Evolutionary conservation across 2,797 vertebrate genomes (phyloP).

Genomic region (Poeciliopsis turneri): DNA sequence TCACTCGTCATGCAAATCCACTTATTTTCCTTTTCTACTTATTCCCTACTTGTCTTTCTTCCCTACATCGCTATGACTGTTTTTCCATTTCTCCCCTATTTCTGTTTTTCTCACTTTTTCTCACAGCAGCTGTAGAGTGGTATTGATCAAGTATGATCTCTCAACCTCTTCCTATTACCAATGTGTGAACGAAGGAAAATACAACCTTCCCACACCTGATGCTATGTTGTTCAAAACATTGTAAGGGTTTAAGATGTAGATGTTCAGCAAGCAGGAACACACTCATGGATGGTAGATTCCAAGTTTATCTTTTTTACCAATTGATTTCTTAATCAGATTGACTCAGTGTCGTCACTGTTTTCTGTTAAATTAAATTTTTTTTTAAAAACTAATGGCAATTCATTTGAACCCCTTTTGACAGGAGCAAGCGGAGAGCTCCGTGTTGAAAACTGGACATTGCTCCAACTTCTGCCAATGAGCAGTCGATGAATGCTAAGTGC

Average conservation of each 20-base stretch:
- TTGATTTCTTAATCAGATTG: neutral
- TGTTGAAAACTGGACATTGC: neutral
- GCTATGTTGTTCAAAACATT: slow-evolving; percentile 48
- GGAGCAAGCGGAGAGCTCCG: neutral
- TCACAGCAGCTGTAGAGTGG: slow-evolving; percentile 66
- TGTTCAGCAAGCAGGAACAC: slow-evolving; percentile 27
- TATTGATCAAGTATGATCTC: slow-evolving; percentile 83
- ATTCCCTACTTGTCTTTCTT: neutral
- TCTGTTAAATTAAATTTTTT: neutral
- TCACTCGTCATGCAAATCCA: neutral
- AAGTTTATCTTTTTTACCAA: neutral
- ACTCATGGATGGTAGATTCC: neutral
- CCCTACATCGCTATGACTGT: neutral
- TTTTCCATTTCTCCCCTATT: neutral
- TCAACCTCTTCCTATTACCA: slow-evolving; percentile 79
- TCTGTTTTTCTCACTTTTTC: slow-evolving; percentile 50
- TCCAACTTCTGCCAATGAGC: no score
- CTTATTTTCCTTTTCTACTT: neutral
- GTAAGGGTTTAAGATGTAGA: slow-evolving; percentile 33
- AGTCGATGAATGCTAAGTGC: no score
- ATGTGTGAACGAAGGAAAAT: slow-evolving; percentile 85
- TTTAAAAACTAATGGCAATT: no score
- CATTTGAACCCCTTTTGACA: neutral
- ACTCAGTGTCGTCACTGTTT: neutral
- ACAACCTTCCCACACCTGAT: slow-evolving; percentile 72